phyloP scores from a whole-genome alignment of 2,113 vertebrate species.

The Ammospiza caudacuta region DNA sequence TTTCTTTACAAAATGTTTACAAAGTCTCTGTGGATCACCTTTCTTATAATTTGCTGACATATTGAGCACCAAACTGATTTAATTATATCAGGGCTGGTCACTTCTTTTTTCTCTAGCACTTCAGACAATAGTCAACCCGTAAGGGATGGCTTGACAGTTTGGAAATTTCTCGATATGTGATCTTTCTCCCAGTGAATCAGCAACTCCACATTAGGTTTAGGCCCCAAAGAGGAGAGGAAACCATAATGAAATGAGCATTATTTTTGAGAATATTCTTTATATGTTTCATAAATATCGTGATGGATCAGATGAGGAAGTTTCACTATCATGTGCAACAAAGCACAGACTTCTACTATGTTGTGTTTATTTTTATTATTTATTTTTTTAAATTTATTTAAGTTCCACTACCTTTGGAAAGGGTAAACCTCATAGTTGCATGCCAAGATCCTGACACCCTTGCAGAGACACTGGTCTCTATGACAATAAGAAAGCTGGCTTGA shows the following conservation, averaged over 20 bases:
- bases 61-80: not conserved
- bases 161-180: not conserved
- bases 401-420: not conserved
- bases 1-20: conserved; percentile 12
- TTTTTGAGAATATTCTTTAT: not conserved
- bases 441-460: not conserved
- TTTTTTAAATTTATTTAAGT: not conserved
- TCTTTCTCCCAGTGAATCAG: not conserved
- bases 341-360: not conserved
- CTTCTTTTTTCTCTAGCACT: not conserved
- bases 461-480: not conserved
- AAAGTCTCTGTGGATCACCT: not conserved
- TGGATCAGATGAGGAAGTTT: not conserved
- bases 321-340: not conserved
- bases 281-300: not conserved
- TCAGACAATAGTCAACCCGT: not conserved
- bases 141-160: not conserved
- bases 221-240: not conserved
- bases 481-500: not conserved
- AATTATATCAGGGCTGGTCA: not conserved
- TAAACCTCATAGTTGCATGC: not conserved
- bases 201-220: not conserved
- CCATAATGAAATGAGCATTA: not conserved
- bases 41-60: not conserved
- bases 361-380: not conserved